Evolutionary conservation across 2,888 invertebrate genomes (phyloP).

Genomic region (Oligia strigilis): DNA sequence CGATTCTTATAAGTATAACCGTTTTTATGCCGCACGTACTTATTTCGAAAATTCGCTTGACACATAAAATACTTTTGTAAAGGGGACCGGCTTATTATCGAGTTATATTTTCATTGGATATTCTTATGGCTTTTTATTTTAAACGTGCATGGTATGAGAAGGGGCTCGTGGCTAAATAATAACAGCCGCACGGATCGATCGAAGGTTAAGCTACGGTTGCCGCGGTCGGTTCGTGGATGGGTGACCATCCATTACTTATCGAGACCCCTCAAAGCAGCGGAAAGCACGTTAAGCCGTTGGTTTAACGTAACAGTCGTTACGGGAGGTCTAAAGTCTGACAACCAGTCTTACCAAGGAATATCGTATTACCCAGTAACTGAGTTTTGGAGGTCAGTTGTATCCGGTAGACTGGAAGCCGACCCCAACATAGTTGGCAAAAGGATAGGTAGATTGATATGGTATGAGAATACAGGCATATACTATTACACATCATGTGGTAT

Average conservation of each 20-base stretch:
- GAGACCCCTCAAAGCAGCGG: not conserved
- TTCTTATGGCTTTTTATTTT: conserved; percentile 32
- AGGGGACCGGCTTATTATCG: conserved; percentile 41
- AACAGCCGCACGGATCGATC: not conserved
- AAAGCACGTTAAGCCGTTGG: not conserved
- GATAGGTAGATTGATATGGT: not conserved
- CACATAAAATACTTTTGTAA: conserved; percentile 43
- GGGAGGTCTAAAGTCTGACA: not conserved
- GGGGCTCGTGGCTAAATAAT: not conserved
- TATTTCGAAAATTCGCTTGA: conserved; percentile 47
- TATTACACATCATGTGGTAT: not conserved
- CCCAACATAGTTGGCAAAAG: not conserved
- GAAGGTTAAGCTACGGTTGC: not conserved
- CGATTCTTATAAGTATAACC: conserved; percentile 62
- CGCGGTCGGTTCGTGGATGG: not conserved
- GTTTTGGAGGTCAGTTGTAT: not conserved
- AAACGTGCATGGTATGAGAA: not conserved
- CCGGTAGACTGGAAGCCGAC: not conserved
- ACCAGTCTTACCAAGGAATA: not conserved
- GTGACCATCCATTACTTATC: not conserved
- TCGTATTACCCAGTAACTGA: not conserved
- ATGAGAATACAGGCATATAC: too few species aligned
- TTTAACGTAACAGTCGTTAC: too few species aligned
- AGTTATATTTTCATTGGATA: conserved; percentile 27
- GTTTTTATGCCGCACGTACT: conserved; percentile 49